Base-by-base conservation (phyloP, 1,140 invertebrate genomes). In the Argopecten irradians region DNA sequence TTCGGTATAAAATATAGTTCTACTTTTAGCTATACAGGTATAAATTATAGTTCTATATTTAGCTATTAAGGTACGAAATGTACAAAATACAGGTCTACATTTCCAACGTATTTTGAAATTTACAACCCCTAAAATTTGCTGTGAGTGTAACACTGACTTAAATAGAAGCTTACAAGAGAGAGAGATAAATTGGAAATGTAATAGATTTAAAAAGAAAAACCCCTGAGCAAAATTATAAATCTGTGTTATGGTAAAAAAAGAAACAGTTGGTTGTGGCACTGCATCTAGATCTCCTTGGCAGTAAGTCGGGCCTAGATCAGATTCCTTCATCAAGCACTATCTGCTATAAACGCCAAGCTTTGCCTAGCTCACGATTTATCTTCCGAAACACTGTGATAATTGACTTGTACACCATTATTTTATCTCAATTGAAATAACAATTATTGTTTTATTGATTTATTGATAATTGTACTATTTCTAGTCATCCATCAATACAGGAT, bases 361-460 rank as follows among this genome's bases (percentile, higher is more conserved):
- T 71, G 55, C 55, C 55, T 71, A 71, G 55, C 55, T 71, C 55
- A 71, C 55, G 28, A 71, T 71, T 71, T 71, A 71, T 71, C 55
- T 71, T 71, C 55, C 55, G 22, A 71, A 71, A 71, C 55, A 28
- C 55, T 71, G 55, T 71, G 55, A 71, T 71, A 71, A 71, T 71
- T 71, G 55, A 71, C 55, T 71, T 71, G 55, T 71, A 71, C 55
- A 71, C 55, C 55, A 71, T 71, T 71, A 71, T 71, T 71, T 71
- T 71, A 71, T 71, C 55, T 71, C 55, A 71, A 71, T 71, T 71
- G 55, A 71, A 71, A 71, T 71, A 71, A 71, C 55, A 71, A 71
- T 71, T 71, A 71, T 71, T 71, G 55, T 71, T 71, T 71, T 71
- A 71, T 71, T 71, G 55, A 71, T 71, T 71, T 71, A 71, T 71